Evolutionary conservation across 2,797 vertebrate species (phyloP).

Genomic region (Eospalax fontanierii): DNA sequence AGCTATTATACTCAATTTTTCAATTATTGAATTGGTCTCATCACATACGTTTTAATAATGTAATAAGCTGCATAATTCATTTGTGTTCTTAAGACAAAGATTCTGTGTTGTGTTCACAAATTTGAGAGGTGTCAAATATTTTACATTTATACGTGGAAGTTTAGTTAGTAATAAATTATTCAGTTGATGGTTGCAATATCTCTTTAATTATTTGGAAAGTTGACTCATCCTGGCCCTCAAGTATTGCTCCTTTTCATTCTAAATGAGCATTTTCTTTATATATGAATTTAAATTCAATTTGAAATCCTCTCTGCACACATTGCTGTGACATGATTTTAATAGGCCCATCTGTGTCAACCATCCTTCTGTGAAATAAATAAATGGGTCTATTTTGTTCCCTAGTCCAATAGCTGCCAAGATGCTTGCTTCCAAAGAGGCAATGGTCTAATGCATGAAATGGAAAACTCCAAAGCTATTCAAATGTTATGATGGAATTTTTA

Average conservation of each 20-base stretch:
- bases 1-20: background rate
- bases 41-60: background rate
- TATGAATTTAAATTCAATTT: slow-evolving; percentile 56
- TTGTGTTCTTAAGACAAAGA: background rate
- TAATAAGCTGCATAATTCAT: background rate
- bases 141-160: slow-evolving; percentile 47
- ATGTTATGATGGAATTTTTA: slow-evolving; percentile 20
- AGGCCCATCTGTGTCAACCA: slow-evolving; percentile 18
- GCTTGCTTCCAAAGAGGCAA: background rate
- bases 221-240: slow-evolving; percentile 9
- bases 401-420: background rate
- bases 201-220: background rate
- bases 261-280: background rate
- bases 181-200: background rate
- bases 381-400: background rate
- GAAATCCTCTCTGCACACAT: background rate
- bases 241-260: background rate
- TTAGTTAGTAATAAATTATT: background rate
- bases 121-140: background rate
- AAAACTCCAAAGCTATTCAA: slow-evolving; percentile 12
- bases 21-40: background rate
- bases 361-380: slow-evolving; percentile 50
- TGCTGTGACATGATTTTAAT: slow-evolving; percentile 52
- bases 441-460: background rate
- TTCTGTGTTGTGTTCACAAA: background rate